Conservation (phyloP, 2,113 vertebrate genomes). For the Platycercus adscitus region DNA sequence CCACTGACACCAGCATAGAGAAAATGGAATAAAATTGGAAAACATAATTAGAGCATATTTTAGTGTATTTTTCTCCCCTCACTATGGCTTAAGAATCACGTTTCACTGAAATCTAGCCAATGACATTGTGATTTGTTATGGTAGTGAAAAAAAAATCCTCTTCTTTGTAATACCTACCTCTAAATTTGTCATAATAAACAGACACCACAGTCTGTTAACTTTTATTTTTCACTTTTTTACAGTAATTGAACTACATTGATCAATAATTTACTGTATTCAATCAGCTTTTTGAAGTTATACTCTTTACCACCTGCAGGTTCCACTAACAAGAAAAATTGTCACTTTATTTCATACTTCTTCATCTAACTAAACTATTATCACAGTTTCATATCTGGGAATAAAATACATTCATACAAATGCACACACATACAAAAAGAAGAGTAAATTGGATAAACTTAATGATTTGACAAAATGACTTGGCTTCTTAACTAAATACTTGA, state of each 20-base stretch:
- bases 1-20: background rate
- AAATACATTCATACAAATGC: background rate
- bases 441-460: background rate
- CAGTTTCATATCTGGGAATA: background rate
- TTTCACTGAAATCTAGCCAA: background rate
- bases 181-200: slow-evolving; percentile 15
- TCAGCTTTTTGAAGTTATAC: background rate
- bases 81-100: background rate
- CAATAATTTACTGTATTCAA: background rate
- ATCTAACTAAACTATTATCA: background rate
- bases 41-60: background rate
- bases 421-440: background rate
- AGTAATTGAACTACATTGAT: background rate
- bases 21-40: background rate
- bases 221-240: slow-evolving; percentile 22
- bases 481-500: background rate
- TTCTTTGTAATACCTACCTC: background rate
- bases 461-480: background rate
- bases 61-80: background rate
- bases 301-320: background rate
- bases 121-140: background rate
- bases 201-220: background rate
- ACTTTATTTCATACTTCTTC: background rate
- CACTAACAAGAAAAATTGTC: background rate
- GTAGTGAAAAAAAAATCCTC: background rate